Evolutionary conservation across 2,113 vertebrate genomes (phyloP), one percentile per base, ranked within the genome.

Genomic region (Cyprinodon tularosa): DNA sequence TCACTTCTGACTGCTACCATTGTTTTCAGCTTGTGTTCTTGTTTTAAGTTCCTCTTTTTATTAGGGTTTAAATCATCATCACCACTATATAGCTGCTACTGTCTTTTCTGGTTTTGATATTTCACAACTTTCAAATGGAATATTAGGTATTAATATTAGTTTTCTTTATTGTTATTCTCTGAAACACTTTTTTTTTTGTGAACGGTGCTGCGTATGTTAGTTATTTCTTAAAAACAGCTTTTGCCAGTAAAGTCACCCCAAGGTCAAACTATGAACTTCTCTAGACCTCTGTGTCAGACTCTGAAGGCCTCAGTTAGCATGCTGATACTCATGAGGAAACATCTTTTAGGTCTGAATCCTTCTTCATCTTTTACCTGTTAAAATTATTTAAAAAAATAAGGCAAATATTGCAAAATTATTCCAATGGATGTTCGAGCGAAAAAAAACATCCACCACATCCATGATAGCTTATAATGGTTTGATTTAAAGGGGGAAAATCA

Each of bases 381-480:
- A 29, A 29, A 29, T 53, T 53, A 3, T 50, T 62, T 36, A 22
- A 61, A 39, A 59, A 70, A 68, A 76, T 38, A 63, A 13, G 5
- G 1, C 22, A 83, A 70, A 78, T 53, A 68, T 71, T 40, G 20
- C 64, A 68, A 78, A 84, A 71, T 62, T 36, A 14, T 76, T 68
- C 9, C 20, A 67, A n/a, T 66, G 71, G 42, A 70, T 50, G 45
- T 59, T 69, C 64, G 66, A n/a, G 57, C 36, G 69, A 67, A 12
- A 9, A 72, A 12, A 73, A 57, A 62, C 53, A 44, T 48, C 12
- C 7, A 39, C 40, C 60, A 39, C n/a, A 5, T 44, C 11, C 15
- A 50, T 77, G 50, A 79, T 42, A n/a, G 12, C 77, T 77, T 76
- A 77, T 65, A 20, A 80, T 77, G 39, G 77, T 66, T 78, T 76